Base-by-base conservation (phyloP, 2,797 vertebrate species). In the Brotula barbata region DNA sequence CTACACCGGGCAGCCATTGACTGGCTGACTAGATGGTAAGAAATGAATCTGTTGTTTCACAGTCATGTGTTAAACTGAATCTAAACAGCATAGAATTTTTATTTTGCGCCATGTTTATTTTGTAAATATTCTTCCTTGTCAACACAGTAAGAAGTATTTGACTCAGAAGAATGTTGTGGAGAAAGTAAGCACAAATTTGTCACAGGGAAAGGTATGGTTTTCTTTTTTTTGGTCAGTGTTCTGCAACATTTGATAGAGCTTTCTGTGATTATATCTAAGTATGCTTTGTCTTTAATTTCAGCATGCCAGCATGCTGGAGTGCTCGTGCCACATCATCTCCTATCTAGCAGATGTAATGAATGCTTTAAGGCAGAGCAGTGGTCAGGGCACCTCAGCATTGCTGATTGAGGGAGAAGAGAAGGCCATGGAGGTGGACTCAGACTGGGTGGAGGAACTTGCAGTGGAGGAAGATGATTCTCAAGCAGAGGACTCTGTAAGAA, bases 291-390 rank as follows among this genome's bases (percentile, higher is more conserved):
- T n/a, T 44, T 71, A 8, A 19, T 50, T 48, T 7, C 54, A 99
- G 97, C 97, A 99, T 0, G 94, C 94, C 62, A 93, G 90, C 1
- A 93, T 99, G 87, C 87, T 99, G 80, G 97, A 99, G 81, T 98
- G 96, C 68, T 95, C 96, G 0, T 99, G 96, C 82, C 96, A 99
- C 84, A 95, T 99, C 8, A 95, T 98, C 82, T 96, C 96, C 2
- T 99, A 99, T 82, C 87, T 99, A 89, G 96, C 97, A 0, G 97
- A 99, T n/a, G 97, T 99, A 64, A 99, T 98, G 78, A 99, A 96
- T 1, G 96, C 97, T 0, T 82, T 99, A 84, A 89, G 96, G 68
- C 96, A 98, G 89, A 91, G 85, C 74, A 87, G 91, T 0, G 95
- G 95, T 47, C 96, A 97, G 74, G 96, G 97, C 25, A 90, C 93